A percentile compares a stretch with the other conserved stretches of the same genome.
These are phyloP conservation scores for Cremastobaeus sp. DNA, from an alignment of 2,888 invertebrate genomes.

Conservation along the genomic window DNA sequence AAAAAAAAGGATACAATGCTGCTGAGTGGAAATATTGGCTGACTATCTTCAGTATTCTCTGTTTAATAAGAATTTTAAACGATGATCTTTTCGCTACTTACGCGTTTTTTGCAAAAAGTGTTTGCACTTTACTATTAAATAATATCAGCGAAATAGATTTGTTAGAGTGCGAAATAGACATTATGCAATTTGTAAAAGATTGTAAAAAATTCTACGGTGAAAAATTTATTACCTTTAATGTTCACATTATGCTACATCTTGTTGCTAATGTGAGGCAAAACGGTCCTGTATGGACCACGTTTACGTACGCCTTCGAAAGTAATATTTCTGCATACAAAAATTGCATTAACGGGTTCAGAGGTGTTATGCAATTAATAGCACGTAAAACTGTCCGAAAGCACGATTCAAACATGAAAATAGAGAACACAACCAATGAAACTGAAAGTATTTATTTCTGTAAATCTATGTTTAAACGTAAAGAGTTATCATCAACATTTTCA, in stretches of 20 bases:
- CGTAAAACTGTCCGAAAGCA: slow-evolving; percentile 19
- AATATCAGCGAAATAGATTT: slow-evolving; percentile 19
- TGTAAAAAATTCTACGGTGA: slow-evolving; percentile 35
- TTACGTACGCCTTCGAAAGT: slow-evolving; percentile 29
- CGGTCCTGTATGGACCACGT: slow-evolving; percentile 38
- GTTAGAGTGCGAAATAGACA: slow-evolving; percentile 18
- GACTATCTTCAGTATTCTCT: slow-evolving; percentile 46
- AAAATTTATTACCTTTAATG: slow-evolving; percentile 42
- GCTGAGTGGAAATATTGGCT: slow-evolving; percentile 32
- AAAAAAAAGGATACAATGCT: slow-evolving; percentile 41
- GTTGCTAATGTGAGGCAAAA: slow-evolving; percentile 7
- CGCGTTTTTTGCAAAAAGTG: slow-evolving; percentile 16
- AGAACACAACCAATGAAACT: neutral
- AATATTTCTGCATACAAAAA: slow-evolving; percentile 44
- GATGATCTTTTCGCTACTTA: slow-evolving; percentile 24
- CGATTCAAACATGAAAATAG: slow-evolving; percentile 8
- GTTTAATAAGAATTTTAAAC: slow-evolving; percentile 26
- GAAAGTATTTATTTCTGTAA: neutral
- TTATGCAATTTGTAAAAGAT: slow-evolving; percentile 30
- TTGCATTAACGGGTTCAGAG: slow-evolving; percentile 26
- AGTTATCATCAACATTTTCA: neutral
- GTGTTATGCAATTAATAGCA: slow-evolving; percentile 41
- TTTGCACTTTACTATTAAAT: slow-evolving; percentile 14
- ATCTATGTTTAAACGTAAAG: neutral
- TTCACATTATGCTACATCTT: slow-evolving; percentile 24